Percentiles rank a stretch among this genome's conserved stretches.
These are phyloP conservation scores for Spatulosminthurus flaviceps DNA, from an alignment of 2,888 invertebrate genomes.

Conservation along the genomic window DNA sequence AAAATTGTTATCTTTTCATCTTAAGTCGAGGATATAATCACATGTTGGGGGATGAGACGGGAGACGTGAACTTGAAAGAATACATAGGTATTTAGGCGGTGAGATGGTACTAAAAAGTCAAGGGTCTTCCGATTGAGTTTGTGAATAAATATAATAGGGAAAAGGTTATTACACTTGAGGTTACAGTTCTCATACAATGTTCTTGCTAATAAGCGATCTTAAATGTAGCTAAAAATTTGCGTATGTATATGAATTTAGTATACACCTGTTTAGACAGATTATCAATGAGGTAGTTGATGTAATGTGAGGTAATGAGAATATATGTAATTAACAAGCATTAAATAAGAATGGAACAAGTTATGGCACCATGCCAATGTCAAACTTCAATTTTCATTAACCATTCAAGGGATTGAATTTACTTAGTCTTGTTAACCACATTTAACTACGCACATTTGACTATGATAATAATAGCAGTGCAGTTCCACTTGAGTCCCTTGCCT, in stretches of 20 bases:
- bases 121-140: not conserved
- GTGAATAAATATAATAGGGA: not conserved
- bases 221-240: not conserved
- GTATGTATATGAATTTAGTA: too few relatives aligned
- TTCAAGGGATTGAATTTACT: not conserved
- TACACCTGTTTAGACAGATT: too few relatives aligned
- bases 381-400: not conserved
- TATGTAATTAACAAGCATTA: conserved; percentile 13
- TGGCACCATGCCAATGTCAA: conserved; percentile 13
- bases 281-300: too few relatives aligned
- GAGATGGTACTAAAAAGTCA: not conserved
- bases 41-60: too few relatives aligned
- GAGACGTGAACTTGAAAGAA: too few relatives aligned
- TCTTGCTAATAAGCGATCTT: too few relatives aligned
- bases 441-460: not conserved
- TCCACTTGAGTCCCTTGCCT: not conserved
- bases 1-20: too few relatives aligned
- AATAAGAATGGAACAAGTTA: not conserved
- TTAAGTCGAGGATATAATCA: too few relatives aligned
- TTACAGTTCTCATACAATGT: too few relatives aligned
- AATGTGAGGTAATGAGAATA: not conserved
- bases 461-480: not conserved
- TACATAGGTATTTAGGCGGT: too few relatives aligned
- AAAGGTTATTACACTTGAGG: not conserved
- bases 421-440: not conserved